Base-by-base conservation (phyloP, 1,140 invertebrate genomes). In the Tribolium madens region DNA sequence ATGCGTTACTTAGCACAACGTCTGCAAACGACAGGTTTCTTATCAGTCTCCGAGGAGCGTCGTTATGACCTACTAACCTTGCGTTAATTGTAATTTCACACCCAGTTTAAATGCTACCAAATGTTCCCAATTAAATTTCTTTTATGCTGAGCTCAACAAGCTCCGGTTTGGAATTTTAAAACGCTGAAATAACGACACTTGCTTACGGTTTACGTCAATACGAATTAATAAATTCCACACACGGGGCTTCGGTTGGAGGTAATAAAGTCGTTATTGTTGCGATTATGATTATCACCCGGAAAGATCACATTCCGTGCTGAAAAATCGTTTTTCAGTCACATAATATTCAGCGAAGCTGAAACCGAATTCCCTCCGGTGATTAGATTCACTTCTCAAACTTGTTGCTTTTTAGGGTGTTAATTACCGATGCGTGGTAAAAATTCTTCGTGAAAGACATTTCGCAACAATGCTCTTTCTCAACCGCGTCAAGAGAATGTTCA, bases 1-100 rank as follows among this genome's bases (percentile, higher is more conserved):
- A 64, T 64, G 60, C 53, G 73, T 75, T 75, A 75, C 73, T 75
- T 75, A 57, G 73, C 64, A 36, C 10, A 71, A 60, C 68, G 64
- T 70, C 60, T 76, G 64, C 21, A 60, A 26, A 60, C 17, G 74
- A 64, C 64, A 76, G 64, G 64, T 75, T 75, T 75, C 73, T 75
- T 75, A 75, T 75, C 73, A 75, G 46, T 75, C 73, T 50, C 73
- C 2, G 46, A 64, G 68, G 74, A 76, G 18, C 33, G 60, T 26
- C 57, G 46, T 75, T 64, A 75, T 60, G 52, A 75, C 73, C 73
- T 68, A 64, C 52, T 75, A 75, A 75, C 52, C 68, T 71, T 36
- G 14, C 42, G 36, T 47, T 71, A 71, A 71, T 71, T 71, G 68
- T 71, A 71, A 71, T 71, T 71, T 71, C 68, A 71, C 68, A 71